Percentiles rank a stretch among this genome's conserved stretches.
These are phyloP conservation scores for Sorex fumeus DNA, from an alignment of 2,113 vertebrate species.

Conservation along the genomic window DNA sequence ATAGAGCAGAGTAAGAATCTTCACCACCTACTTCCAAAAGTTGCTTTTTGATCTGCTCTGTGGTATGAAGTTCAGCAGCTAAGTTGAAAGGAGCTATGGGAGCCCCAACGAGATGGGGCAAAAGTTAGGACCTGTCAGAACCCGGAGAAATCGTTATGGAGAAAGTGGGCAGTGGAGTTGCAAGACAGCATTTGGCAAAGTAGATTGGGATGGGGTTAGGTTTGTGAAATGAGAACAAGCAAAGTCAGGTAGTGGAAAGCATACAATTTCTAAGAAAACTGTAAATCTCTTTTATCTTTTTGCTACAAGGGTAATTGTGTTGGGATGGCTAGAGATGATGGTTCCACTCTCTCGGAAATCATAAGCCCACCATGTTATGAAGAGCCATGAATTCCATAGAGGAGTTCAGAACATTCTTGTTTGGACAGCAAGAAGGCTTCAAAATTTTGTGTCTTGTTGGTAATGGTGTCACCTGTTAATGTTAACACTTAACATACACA, in stretches of 20 bases:
- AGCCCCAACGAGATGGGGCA: background rate
- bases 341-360: background rate
- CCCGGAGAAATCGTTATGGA: background rate
- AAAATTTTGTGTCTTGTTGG: background rate
- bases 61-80: background rate
- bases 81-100: background rate
- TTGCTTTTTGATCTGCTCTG: background rate
- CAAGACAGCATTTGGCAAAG: background rate
- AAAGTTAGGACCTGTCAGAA: background rate
- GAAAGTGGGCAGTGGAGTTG: background rate
- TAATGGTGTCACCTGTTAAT: rapidly evolving
- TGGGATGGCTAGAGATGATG: background rate
- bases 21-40: background rate
- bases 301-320: background rate
- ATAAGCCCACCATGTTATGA: too few relatives aligned
- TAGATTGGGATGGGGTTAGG: background rate
- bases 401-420: background rate
- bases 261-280: background rate
- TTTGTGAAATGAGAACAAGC: background rate
- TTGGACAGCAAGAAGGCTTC: background rate
- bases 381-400: background rate
- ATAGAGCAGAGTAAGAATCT: background rate
- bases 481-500: background rate
- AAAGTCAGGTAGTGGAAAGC: background rate
- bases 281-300: background rate